Base-by-base conservation (phyloP, 2,888 invertebrate species). In the Euzophera pinguis region DNA sequence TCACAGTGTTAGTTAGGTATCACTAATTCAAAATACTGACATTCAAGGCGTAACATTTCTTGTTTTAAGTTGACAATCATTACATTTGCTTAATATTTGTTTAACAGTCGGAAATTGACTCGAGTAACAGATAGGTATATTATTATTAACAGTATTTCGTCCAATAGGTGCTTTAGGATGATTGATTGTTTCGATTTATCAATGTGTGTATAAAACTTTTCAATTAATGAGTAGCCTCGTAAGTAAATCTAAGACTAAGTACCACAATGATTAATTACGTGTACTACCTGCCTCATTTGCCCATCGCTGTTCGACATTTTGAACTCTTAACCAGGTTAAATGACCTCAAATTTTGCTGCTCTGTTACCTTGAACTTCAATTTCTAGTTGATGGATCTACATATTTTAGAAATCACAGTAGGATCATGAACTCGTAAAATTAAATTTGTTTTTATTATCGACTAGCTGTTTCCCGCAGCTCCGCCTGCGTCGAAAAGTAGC, bases 261-360 rank as follows among this genome's bases (percentile, higher is more conserved):
- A 60, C 63, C 66, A 63, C 64, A 54, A 53, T 67, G 68, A 73
- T 71, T 72, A 67, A 71, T 71, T 54, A 50, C 55, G 48, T 12
- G 32, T 47, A 34, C 22, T 13, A 27, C 1, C 13, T 29, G 16
- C 14, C 38, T 27, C 38, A 17, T 22, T 22, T 49, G 27, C 12
- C 38, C 22, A 27, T 49, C 37, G 8, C 43, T 50, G 42, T 63
- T 60, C 63, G 68, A 67, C 67, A 67, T 64, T 65, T 63, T 71
- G 65, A 71, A 68, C 73, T 73, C 69, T 68, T 64, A 65, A 64
- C 64, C 68, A 60, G 56, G 53, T 48, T 48, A 37, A 39, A 43
- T 63, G 71, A 60, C 73, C 74, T 74, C 70, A 71, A 67, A 65
- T 69, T 71, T 69, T 65, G 57, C 59, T 63, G 62, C 59, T 60